Evolutionary conservation across 2,113 vertebrate species (phyloP).

Genomic region (Elachura formosa): DNA sequence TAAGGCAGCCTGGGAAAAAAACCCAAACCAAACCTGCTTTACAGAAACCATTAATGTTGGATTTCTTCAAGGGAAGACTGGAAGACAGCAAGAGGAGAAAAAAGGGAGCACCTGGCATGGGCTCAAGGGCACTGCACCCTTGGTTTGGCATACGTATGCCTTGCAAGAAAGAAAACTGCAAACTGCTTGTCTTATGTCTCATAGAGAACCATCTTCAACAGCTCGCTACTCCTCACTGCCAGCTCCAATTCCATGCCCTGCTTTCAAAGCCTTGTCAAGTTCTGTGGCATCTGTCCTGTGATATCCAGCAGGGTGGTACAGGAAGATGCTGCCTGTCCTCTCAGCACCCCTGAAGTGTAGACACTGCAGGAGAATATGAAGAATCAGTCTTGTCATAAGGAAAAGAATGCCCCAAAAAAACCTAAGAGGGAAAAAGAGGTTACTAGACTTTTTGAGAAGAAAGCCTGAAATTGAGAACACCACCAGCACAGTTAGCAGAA

Average conservation of each 20-base stretch:
- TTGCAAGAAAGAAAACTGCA: neutral
- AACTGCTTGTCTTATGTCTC: neutral
- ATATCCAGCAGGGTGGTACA: neutral
- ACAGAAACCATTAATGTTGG: neutral
- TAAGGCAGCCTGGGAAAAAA: neutral
- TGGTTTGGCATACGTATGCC: fast-evolving
- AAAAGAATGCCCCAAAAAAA: neutral
- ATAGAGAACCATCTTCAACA: neutral
- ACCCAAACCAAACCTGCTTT: neutral
- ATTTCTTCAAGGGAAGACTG: neutral
- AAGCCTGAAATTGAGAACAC: neutral
- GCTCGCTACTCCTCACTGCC: neutral
- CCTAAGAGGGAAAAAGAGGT: neutral
- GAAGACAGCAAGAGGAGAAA: neutral
- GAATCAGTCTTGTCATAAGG: neutral
- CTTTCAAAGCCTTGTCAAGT: neutral
- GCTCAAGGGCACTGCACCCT: neutral
- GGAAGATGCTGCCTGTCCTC: neutral
- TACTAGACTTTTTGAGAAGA: neutral
- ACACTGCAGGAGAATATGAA: neutral
- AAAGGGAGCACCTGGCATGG: neutral
- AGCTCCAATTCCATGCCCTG: neutral
- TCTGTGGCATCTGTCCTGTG: neutral
- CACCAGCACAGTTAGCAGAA: neutral
- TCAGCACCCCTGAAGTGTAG: neutral